These are phyloP conservation scores for Palythoa grandis DNA, from an alignment of 92 coral and sea anemone genomes.

Conservation along the genomic window DNA sequence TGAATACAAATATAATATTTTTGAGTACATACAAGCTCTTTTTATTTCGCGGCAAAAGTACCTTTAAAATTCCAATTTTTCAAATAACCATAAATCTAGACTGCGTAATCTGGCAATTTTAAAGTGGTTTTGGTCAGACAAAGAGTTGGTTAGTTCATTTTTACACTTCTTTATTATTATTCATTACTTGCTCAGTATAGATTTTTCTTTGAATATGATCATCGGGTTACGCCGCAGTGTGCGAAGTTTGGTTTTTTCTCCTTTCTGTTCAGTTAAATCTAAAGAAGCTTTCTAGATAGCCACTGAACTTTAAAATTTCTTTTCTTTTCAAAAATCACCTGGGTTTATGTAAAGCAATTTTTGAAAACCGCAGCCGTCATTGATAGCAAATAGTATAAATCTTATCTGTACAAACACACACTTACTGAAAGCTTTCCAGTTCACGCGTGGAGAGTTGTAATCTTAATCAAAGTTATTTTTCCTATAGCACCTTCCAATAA, in stretches of 20 bases:
- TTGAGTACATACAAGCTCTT: too few species aligned
- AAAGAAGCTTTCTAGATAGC: background rate
- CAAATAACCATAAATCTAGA: background rate
- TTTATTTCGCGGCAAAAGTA: background rate
- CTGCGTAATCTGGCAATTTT: background rate
- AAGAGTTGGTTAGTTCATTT: background rate
- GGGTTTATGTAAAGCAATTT: slow-evolving; percentile 15
- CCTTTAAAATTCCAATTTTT: background rate
- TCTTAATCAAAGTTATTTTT: slow-evolving; percentile 44
- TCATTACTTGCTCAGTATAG: background rate
- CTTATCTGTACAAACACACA: slow-evolving; percentile 28
- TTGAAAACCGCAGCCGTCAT: slow-evolving; percentile 16
- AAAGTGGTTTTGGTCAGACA: background rate
- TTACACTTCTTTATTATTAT: background rate
- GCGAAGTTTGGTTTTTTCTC: background rate
- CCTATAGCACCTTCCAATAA: slow-evolving; percentile 35
- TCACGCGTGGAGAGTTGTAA: slow-evolving; percentile 6
- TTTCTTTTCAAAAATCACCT: slow-evolving; percentile 19
- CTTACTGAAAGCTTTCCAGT: slow-evolving; percentile 29
- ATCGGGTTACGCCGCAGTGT: background rate
- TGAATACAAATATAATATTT: too few species aligned
- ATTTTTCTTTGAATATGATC: background rate
- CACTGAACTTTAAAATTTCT: background rate
- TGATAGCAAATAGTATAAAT: slow-evolving; percentile 6
- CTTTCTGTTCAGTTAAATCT: background rate